Base-by-base conservation (phyloP, 2,888 invertebrate species). In the Tanaodytes sp. region DNA sequence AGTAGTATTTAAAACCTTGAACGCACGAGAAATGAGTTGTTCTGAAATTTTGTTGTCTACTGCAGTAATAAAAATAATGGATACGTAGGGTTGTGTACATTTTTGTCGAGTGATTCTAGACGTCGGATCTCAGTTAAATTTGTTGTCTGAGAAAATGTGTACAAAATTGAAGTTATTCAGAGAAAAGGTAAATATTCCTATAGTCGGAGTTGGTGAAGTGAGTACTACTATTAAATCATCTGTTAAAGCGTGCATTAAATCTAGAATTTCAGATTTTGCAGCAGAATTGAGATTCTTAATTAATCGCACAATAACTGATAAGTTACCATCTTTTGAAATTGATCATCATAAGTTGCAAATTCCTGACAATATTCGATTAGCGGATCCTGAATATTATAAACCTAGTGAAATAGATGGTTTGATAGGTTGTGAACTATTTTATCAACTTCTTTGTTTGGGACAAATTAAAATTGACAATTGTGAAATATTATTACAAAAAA, bases 391-490 rank as follows among this genome's bases (percentile, higher is more conserved):
- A 0, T 73, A 27, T 49, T 36, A 30, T 45, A 45, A 18, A 8
- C 52, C 65, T 0, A 1, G 15, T 0, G 30, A 16, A 5, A 51
- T 75, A 8, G 74, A 73, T 49, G 33, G 65, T 20, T 51, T 75
- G 9, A 33, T 76, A 6, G 73, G 68, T 6, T 71, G 58, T 0
- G 65, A 54, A 18, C 16, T 48, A 4, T 71, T 67, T 42, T 73
- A 63, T 19, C 20, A 58, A 6, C 43, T 73, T 4, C 18, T 74
- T 0, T 61, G 48, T 36, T 15, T 45, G 1, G 72, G 71, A 1
- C 61, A 70, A 57, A 59, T 73, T n/a, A 36, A 45, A 8, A n/a
- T 68, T 2, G 14, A 62, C 1, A 4, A 14, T 2, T 0, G 2
- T 15, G 2, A 14, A 1, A 30, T 45, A 19, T 19, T 54, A 0